Base-by-base conservation (phyloP, 2,888 invertebrate genomes). In the Pemphredon lugubris region DNA sequence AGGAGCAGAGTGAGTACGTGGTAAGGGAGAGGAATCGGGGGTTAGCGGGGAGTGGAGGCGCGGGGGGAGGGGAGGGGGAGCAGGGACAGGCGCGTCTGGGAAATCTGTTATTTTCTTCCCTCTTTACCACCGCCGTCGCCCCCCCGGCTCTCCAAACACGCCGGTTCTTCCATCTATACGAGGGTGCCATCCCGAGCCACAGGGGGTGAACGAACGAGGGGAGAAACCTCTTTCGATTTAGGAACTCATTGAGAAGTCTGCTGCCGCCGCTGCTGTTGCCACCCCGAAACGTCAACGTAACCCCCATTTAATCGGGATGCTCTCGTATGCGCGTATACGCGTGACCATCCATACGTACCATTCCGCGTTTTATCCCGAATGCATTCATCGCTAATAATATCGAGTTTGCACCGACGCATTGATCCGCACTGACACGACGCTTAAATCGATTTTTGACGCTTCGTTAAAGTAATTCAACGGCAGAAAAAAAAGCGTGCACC, bases 211-310 rank as follows among this genome's bases (percentile, higher is more conserved):
- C 73, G 73, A 77, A 76, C 77, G 81, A 76, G 77, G 83, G 83
- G 81, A 71, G 82, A 80, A 77, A 77, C 80, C 80, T 77, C 82
- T 77, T 82, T 82, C 84, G 84, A 84, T 85, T 85, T 84, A 83
- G 79, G 75, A 84, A 85, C 83, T 84, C 83, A 82, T 85, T 84
- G 83, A 85, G 83, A 84, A 83, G 84, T 83, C 83, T 80, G 69
- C 74, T 54, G 61, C 77, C 73, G 77, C 63, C 66, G 72, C 74
- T 44, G 60, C 60, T 74, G 69, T 74, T 75, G 68, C 74, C 69
- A 60, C 73, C 73, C 73, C 34, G 59, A 53, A 64, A 74, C 55
- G 74, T 73, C 74, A 75, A 75, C 64, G 61, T 58, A 67, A 66
- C 69, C 73, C 50, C 45, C 51, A 39, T 73, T 73, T 72, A 73